A percentile compares a stretch with the other conserved stretches of the same genome.
phyloP scores from a whole-genome alignment of 2,888 invertebrate genomes.

The Tachina lurida region DNA sequence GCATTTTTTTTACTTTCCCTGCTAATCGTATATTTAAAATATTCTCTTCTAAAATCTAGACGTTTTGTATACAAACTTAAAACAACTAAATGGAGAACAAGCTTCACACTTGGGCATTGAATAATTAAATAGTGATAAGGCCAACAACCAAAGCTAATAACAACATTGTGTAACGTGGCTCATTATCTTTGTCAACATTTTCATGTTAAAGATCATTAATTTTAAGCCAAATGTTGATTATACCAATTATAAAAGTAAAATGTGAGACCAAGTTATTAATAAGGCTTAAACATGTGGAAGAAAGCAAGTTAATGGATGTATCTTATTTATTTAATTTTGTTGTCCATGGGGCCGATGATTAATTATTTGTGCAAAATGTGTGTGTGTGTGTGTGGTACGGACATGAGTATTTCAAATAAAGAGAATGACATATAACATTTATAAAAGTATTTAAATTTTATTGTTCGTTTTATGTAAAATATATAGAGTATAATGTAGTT shows the following conservation, averaged over 20 bases:
- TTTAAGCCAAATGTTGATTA: constrained; percentile 24
- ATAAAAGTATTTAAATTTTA: constrained; percentile 38
- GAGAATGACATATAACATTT: constrained; percentile 3
- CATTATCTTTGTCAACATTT: neutral
- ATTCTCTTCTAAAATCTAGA: too few species aligned
- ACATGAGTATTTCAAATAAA: neutral
- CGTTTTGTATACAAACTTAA: too few species aligned
- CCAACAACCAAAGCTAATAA: neutral
- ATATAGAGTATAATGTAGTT: constrained; percentile 2
- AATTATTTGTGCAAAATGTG: constrained; percentile 25
- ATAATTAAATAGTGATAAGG: too few species aligned
- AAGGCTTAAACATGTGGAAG: neutral
- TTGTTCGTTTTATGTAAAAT: neutral
- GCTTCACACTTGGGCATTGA: too few species aligned
- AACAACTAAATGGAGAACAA: too few species aligned
- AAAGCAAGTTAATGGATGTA: constrained; percentile 13
- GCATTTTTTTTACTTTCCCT: too few species aligned
- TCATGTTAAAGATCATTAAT: constrained; percentile 40
- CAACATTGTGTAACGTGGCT: neutral
- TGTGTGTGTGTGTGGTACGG: neutral
- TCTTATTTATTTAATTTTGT: constrained; percentile 13
- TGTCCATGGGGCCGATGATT: constrained; percentile 38
- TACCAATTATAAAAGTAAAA: constrained; percentile 25
- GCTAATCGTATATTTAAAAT: too few species aligned
- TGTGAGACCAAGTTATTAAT: constrained; percentile 33